These are phyloP conservation scores for Propithecus deckenii DNA, from an alignment of 2,797 vertebrate species.

Conservation along the genomic window DNA sequence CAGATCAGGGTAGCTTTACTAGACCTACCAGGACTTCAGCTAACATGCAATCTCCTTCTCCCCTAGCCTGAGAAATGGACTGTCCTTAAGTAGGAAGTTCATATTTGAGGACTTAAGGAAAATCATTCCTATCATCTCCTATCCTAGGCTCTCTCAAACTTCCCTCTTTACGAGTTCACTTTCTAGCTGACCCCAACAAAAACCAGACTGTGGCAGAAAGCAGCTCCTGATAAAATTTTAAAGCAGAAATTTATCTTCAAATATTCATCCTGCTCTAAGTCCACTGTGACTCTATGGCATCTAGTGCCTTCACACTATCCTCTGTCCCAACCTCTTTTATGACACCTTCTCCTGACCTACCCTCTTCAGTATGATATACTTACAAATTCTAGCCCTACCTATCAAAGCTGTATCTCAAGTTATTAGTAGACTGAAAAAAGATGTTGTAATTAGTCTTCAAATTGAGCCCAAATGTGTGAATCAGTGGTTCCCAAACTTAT, in stretches of 20 bases:
- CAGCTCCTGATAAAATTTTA: not conserved
- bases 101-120: not conserved
- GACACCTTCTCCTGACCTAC: not conserved
- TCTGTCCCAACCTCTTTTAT: not conserved
- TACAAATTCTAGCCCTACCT: not conserved
- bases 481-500: not conserved
- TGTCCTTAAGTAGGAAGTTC: not conserved
- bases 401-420: not conserved
- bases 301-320: not conserved
- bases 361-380: not conserved
- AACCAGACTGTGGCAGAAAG: not conserved
- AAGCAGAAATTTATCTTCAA: not conserved
- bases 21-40: not conserved
- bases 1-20: not conserved
- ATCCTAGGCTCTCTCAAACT: not conserved
- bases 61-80: not conserved
- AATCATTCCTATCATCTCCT: not conserved
- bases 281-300: not conserved
- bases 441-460: not conserved
- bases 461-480: not conserved
- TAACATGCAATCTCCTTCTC: not conserved
- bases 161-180: not conserved
- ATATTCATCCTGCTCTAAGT: not conserved
- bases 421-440: not conserved
- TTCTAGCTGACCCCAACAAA: not conserved